A percentile compares a stretch with the other conserved stretches of the same genome.
phyloP scores from a whole-genome alignment of 2,888 invertebrate species.

The Cephonodes hylas region DNA sequence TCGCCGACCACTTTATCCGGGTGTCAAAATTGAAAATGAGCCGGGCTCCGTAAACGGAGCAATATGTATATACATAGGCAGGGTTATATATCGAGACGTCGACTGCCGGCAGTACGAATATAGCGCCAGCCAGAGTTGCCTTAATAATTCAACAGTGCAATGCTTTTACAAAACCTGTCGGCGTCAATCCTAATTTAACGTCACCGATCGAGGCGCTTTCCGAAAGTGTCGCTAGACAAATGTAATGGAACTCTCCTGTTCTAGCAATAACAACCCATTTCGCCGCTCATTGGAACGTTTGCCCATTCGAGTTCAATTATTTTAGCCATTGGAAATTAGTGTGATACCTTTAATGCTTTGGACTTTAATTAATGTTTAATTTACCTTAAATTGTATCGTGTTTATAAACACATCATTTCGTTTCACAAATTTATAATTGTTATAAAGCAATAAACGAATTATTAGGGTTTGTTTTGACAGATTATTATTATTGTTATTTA shows the following conservation, averaged over 20 bases:
- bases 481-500: not conserved
- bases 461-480: not conserved
- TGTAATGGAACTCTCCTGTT: constrained; percentile 75
- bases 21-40: constrained; percentile 78
- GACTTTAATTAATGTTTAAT: too few species aligned
- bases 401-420: too few species aligned
- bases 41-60: constrained; percentile 62
- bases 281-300: constrained; percentile 30
- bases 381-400: too few species aligned
- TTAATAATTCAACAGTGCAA: constrained; percentile 81
- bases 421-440: too few species aligned
- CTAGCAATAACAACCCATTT: constrained; percentile 41
- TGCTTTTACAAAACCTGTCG: constrained; percentile 81
- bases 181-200: constrained; percentile 79
- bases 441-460: too few species aligned
- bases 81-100: constrained; percentile 48
- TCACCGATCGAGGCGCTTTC: constrained; percentile 72
- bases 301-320: constrained; percentile 15
- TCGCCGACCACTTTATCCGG: constrained; percentile 65
- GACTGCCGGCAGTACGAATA: constrained; percentile 65
- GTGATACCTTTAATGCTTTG: too few species aligned
- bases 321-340: not conserved
- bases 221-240: constrained; percentile 76
- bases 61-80: constrained; percentile 47
- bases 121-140: constrained; percentile 72